Evolutionary conservation across 2,797 vertebrate species (phyloP).

Genomic region (Jordanella pulchra): DNA sequence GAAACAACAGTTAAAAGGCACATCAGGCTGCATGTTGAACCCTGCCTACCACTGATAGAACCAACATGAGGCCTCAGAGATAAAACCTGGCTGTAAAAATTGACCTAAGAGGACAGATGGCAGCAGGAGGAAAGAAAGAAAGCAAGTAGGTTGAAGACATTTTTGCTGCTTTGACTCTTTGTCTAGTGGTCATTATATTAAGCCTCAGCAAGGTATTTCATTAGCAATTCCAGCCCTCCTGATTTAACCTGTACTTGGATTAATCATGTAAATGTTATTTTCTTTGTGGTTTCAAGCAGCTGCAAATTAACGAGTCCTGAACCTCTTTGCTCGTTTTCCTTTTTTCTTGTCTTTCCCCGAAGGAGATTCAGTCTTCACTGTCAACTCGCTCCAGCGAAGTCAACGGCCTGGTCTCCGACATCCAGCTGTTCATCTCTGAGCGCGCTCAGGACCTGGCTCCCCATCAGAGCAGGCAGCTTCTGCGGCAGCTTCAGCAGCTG

Average conservation of each 20-base stretch:
- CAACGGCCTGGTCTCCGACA: constrained; percentile 79
- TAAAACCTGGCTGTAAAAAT: too few species aligned
- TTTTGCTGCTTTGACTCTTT: too few species aligned
- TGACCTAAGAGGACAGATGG: too few species aligned
- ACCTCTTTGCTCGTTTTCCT: background rate
- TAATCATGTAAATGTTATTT: background rate
- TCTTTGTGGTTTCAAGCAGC: background rate
- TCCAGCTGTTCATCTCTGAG: constrained; percentile 92
- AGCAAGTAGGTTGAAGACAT: too few species aligned
- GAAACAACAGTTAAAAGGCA: too few species aligned
- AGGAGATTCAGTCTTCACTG: constrained; percentile 86
- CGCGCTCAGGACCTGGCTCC: constrained; percentile 87
- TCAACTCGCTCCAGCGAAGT: constrained; percentile 81
- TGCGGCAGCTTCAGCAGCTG: constrained; percentile 87
- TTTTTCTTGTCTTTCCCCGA: background rate
- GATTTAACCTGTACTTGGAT: background rate
- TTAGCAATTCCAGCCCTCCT: background rate
- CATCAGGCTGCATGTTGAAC: too few species aligned
- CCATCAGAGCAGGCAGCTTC: constrained; percentile 87
- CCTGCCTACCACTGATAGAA: too few species aligned
- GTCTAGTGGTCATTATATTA: too few species aligned
- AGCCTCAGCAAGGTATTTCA: background rate
- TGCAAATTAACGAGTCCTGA: background rate
- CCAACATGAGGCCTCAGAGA: too few species aligned
- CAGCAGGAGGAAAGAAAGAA: too few species aligned